Conservation (phyloP, 2,797 vertebrate genomes). For the Parauchenoglanis punctatus region DNA sequence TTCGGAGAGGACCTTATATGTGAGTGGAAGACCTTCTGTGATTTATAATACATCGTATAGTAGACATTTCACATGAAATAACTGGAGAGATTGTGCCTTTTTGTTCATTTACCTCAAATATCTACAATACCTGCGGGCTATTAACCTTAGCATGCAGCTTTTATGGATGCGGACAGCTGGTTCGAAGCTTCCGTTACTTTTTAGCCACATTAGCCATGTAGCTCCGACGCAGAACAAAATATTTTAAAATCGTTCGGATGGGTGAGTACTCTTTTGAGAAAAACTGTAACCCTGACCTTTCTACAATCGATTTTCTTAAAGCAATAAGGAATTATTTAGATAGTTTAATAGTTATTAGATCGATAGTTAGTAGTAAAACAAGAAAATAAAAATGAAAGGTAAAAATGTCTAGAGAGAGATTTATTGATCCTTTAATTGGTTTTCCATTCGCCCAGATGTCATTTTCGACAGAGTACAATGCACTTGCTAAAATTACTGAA, state of each 20-base stretch:
- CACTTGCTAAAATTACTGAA: neutral
- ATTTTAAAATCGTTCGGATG: no score
- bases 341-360: no score
- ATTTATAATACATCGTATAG: neutral
- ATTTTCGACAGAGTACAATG: neutral
- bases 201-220: neutral
- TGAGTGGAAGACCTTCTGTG: conserved; percentile 66
- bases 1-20: conserved; percentile 94
- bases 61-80: neutral
- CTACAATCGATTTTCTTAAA: neutral
- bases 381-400: no score
- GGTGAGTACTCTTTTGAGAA: no score
- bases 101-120: neutral
- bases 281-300: neutral
- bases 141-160: neutral
- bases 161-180: neutral
- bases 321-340: neutral
- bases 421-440: no score
- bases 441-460: neutral
- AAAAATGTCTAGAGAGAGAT: no score
- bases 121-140: no score
- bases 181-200: neutral
- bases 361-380: no score
- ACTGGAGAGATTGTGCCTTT: neutral
- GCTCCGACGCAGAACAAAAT: no score